Percentiles rank a stretch among this genome's conserved stretches.
Evolutionary conservation across 2,888 invertebrate genomes (phyloP).

Genomic region (Andrena trimmerana): DNA sequence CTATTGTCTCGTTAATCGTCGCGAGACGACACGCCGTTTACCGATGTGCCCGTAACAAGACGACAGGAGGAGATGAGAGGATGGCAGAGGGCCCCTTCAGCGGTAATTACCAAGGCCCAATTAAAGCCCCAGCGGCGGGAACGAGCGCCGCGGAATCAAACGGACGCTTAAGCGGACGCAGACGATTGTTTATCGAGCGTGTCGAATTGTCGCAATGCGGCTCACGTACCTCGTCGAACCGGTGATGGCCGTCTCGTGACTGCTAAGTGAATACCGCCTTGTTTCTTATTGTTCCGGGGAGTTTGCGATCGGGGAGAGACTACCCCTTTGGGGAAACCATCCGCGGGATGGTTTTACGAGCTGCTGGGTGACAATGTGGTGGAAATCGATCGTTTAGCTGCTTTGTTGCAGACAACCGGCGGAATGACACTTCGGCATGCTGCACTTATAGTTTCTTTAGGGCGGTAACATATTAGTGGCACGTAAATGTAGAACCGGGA

Average conservation of each 20-base stretch:
- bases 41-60: conserved; percentile 67
- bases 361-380: background rate
- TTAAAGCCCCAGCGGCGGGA: conserved; percentile 58
- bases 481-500: no score
- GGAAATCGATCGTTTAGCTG: no score
- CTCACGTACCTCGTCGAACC: conserved; percentile 37
- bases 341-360: background rate
- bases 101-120: conserved; percentile 69
- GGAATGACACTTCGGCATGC: no score
- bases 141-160: conserved; percentile 52
- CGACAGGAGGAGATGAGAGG: conserved; percentile 31
- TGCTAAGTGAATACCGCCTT: conserved; percentile 20
- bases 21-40: conserved; percentile 66
- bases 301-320: background rate
- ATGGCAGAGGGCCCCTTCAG: conserved; percentile 43
- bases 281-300: background rate
- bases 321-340: no score
- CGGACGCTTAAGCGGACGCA: conserved; percentile 56
- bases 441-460: no score
- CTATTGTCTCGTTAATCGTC: conserved; percentile 70
- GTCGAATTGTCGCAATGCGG: conserved; percentile 61
- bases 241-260: conserved; percentile 19
- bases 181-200: conserved; percentile 65
- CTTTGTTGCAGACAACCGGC: no score
- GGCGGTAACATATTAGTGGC: no score